phyloP scores from a whole-genome alignment of 1,140 invertebrate species.

The Cotesia chilonis region DNA sequence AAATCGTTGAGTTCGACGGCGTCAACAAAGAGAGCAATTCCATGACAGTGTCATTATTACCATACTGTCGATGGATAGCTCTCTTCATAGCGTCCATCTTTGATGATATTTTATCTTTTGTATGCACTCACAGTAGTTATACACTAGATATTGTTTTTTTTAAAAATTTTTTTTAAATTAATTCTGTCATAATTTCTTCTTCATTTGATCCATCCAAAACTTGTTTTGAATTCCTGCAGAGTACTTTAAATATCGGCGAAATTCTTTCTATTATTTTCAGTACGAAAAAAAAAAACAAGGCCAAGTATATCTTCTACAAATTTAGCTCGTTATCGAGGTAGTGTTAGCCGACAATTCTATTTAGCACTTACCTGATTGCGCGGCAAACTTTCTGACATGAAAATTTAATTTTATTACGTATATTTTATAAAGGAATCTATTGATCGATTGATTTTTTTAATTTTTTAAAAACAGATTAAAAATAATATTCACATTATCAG shows the following conservation, averaged over 20 bases:
- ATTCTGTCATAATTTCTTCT: too few relatives aligned
- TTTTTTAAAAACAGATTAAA: too few relatives aligned
- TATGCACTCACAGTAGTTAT: background rate
- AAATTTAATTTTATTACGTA: slow-evolving; percentile 35
- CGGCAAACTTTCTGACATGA: slow-evolving; percentile 47
- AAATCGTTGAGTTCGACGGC: slow-evolving; percentile 58
- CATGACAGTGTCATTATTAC: slow-evolving; percentile 72
- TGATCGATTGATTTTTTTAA: background rate
- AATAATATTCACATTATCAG: too few relatives aligned
- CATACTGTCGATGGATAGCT: slow-evolving; percentile 77
- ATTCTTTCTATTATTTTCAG: background rate
- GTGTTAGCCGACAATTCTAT: slow-evolving; percentile 57
- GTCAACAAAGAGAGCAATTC: slow-evolving; percentile 76
- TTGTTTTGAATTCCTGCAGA: too few relatives aligned
- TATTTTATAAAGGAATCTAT: background rate
- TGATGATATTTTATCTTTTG: slow-evolving; percentile 20
- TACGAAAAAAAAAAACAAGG: background rate
- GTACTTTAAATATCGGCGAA: background rate
- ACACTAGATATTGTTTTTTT: background rate
- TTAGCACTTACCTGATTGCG: slow-evolving; percentile 61
- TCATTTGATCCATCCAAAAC: too few relatives aligned
- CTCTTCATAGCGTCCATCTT: slow-evolving; percentile 71
- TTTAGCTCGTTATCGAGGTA: slow-evolving; percentile 56
- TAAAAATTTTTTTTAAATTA: too few relatives aligned
- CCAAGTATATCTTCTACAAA: background rate